Percentiles rank a stretch among this genome's conserved stretches.
Evolutionary conservation across 2,113 vertebrate species (phyloP).

Genomic region (Platycercus adscitus): DNA sequence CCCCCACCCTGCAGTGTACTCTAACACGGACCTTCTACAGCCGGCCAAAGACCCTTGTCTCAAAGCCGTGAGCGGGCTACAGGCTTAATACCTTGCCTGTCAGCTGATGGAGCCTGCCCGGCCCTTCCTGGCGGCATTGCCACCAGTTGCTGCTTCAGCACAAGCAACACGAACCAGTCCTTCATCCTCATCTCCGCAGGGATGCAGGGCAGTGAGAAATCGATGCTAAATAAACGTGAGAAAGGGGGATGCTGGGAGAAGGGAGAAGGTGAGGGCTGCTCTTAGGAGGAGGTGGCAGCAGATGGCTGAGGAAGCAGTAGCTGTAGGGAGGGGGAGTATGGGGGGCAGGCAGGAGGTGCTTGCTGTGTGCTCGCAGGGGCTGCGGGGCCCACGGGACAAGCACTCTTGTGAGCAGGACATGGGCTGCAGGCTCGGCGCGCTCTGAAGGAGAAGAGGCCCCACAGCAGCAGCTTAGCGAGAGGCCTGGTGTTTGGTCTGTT

Average conservation of each 20-base stretch:
- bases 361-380: background rate
- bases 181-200: background rate
- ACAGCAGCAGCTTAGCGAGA: slow-evolving; percentile 85
- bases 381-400: background rate
- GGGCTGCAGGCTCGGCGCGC: background rate
- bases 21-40: background rate
- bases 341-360: background rate
- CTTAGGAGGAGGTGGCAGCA: background rate
- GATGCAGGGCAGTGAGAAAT: rapidly evolving
- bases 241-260: background rate
- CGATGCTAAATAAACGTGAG: background rate
- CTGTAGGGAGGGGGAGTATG: background rate
- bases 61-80: rapidly evolving
- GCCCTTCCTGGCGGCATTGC: background rate
- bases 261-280: background rate
- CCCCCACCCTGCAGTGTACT: background rate
- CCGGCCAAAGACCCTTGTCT: background rate
- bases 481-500: slow-evolving; percentile 90
- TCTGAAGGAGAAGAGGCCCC: slow-evolving; percentile 63
- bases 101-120: background rate
- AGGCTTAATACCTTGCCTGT: rapidly evolving
- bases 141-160: background rate
- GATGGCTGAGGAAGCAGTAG: background rate
- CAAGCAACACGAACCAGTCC: background rate
- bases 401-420: background rate